These are phyloP conservation scores for Brachionus asplanchnoidis DNA, from an alignment of 1,140 invertebrate species.

Conservation along the genomic window DNA sequence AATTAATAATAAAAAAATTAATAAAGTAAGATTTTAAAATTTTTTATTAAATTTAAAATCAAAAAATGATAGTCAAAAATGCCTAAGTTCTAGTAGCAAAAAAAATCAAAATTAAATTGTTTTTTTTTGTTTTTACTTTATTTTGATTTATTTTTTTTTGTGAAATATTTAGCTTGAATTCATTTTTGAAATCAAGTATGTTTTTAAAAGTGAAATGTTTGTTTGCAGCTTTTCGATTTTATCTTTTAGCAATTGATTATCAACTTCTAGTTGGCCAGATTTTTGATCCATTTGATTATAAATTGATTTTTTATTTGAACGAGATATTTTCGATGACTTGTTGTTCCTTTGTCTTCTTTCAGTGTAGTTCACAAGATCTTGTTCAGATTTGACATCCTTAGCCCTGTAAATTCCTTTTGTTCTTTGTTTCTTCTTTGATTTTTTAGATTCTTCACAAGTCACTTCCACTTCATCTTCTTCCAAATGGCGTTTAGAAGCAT, in stretches of 20 bases:
- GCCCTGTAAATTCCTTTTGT: background rate
- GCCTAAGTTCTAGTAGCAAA: too few species aligned
- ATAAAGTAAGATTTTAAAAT: too few species aligned
- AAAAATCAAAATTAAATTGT: too few species aligned
- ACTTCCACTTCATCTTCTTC: background rate
- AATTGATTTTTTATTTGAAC: slow-evolving; percentile 51
- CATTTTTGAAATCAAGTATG: slow-evolving; percentile 47
- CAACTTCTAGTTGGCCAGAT: slow-evolving; percentile 47
- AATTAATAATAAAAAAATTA: too few species aligned
- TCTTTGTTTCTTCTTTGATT: slow-evolving; percentile 18
- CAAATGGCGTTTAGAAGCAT: background rate
- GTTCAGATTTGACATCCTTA: slow-evolving; percentile 5
- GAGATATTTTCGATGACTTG: slow-evolving; percentile 51
- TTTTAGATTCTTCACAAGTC: background rate
- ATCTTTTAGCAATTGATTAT: slow-evolving; percentile 47
- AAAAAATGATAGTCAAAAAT: too few species aligned
- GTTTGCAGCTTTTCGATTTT: slow-evolving; percentile 50
- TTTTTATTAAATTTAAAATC: too few species aligned
- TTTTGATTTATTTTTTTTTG: too few species aligned
- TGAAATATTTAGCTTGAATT: background rate
- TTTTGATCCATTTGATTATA: slow-evolving; percentile 50
- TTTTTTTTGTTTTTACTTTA: too few species aligned
- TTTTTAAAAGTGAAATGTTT: slow-evolving; percentile 51
- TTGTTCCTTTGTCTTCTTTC: slow-evolving; percentile 54
- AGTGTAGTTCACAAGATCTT: slow-evolving; percentile 43